Base-by-base conservation (phyloP, 2,797 vertebrate genomes). In the Anabacerthia variegaticeps region DNA sequence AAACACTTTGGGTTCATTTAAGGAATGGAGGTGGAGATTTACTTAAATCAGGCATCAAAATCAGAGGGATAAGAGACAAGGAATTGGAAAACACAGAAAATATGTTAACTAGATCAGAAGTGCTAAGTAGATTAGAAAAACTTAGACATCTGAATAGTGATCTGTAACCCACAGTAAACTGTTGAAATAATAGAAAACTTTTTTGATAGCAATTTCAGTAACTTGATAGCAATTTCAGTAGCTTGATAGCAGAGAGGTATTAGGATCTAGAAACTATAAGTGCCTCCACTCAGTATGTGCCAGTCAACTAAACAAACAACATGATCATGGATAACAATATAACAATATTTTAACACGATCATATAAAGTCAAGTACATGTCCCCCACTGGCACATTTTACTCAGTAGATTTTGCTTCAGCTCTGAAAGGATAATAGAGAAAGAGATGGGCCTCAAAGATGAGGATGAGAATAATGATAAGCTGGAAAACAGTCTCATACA, bases 31-130 rank as follows among this genome's bases (percentile, higher is more conserved):
- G 27, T 88, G n/a, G 46, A 79, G 36, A 69, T 92, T 93, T 92
- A 37, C 54, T 83, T 92, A 87, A 95, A 95, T 61, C 27, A 56
- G 58, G 20, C 22, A 88, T 93, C 39, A 78, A 75, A 96, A 82
- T 80, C 46, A 39, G 37, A 75, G 20, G 27, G 27, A 34, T 89
- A 85, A 66, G 21, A 88, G n/a, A 59, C 7, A 55, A 36, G 36
- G 66, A 93, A 79, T 75, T 16, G n/a, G 58, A 87, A 91, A 95
- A 90, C 7, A 21, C 12, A 69, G 54, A 65, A 82, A 68, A 39
- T 14, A 5, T 72, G 32, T 37, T 88, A 68, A 54, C 26, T 44
- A 89, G 28, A 83, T 92, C 32, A 63, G 34, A 75, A 77, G 39
- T 55, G 27, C n/a, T 65, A 75, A 68, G 46, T 23, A 84, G 30